phyloP scores from a whole-genome alignment of 2,797 vertebrate genomes.

The Enteromius afrohamiltoni region DNA sequence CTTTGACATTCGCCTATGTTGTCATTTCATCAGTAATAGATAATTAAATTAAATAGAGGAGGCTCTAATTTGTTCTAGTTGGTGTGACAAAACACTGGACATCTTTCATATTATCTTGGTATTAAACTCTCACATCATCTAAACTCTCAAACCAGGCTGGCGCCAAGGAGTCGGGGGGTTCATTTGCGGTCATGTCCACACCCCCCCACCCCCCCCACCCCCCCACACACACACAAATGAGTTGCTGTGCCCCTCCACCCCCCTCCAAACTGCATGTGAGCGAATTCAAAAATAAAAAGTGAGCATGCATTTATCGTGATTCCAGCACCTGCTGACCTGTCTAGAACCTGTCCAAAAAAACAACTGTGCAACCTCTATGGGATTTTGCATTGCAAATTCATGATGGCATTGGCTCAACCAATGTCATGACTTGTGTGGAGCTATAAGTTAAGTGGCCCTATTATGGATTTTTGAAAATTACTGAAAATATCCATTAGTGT shows the following conservation, averaged over 20 bases:
- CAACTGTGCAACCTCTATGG: no score
- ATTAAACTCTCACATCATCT: neutral
- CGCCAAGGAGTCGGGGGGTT: neutral
- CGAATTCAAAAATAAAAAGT: neutral
- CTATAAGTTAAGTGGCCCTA: neutral
- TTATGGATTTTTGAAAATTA: no score
- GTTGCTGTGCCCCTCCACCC: neutral
- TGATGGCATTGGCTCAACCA: neutral
- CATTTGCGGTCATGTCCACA: neutral
- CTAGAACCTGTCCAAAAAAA: neutral
- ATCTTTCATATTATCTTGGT: neutral
- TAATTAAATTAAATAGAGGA: slow-evolving; percentile 24
- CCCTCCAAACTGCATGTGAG: neutral
- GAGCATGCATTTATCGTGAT: neutral
- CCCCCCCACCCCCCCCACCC: neutral
- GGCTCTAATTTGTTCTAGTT: slow-evolving; percentile 41
- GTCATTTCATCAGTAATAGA: slow-evolving; percentile 29
- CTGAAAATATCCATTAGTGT: no score
- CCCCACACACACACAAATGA: no score
- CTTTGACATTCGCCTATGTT: slow-evolving; percentile 29
- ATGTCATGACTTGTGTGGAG: neutral
- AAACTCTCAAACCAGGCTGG: neutral
- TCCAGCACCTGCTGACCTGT: neutral
- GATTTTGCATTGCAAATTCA: neutral
- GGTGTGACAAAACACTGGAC: slow-evolving; percentile 18